A percentile compares a stretch with the other conserved stretches of the same genome.
phyloP scores from a whole-genome alignment of 2,888 invertebrate species.

The Lomographa bimaculata region DNA sequence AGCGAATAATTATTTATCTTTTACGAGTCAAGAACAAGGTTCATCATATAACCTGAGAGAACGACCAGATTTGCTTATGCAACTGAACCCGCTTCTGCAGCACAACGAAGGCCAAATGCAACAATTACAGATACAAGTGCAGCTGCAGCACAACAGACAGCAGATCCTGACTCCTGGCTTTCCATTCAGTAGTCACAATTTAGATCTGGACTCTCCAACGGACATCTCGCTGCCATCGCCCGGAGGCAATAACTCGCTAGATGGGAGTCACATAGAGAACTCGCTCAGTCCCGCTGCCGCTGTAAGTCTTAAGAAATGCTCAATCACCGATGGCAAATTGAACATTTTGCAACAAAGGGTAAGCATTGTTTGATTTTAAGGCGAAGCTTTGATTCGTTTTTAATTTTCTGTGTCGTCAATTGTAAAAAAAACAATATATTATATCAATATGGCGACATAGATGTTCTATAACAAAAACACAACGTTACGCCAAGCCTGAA shows the following conservation, averaged over 20 bases:
- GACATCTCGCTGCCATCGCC: slow-evolving; percentile 92
- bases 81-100: slow-evolving; percentile 80
- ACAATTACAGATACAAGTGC: slow-evolving; percentile 88
- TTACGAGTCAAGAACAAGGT: slow-evolving; percentile 75
- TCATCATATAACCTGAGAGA: slow-evolving; percentile 86
- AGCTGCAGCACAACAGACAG: slow-evolving; percentile 84
- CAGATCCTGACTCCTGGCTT: slow-evolving; percentile 84
- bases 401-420: slow-evolving; percentile 60
- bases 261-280: slow-evolving; percentile 84
- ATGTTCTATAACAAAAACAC: slow-evolving; percentile 55
- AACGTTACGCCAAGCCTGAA: slow-evolving; percentile 78
- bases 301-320: slow-evolving; percentile 87
- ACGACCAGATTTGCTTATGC: slow-evolving; percentile 84
- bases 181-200: slow-evolving; percentile 86
- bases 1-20: slow-evolving; percentile 70
- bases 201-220: slow-evolving; percentile 90
- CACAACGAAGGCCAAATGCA: slow-evolving; percentile 85
- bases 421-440: slow-evolving; percentile 10
- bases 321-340: slow-evolving; percentile 84
- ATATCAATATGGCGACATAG: slow-evolving; percentile 53
- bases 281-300: slow-evolving; percentile 87
- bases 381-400: slow-evolving; percentile 79
- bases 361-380: slow-evolving; percentile 86
- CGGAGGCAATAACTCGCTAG: slow-evolving; percentile 88
- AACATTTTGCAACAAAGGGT: slow-evolving; percentile 93